phyloP scores from a whole-genome alignment of 35 echinoderm and acorn worm genomes.

The Hemicentrotus pulcherrimus region DNA sequence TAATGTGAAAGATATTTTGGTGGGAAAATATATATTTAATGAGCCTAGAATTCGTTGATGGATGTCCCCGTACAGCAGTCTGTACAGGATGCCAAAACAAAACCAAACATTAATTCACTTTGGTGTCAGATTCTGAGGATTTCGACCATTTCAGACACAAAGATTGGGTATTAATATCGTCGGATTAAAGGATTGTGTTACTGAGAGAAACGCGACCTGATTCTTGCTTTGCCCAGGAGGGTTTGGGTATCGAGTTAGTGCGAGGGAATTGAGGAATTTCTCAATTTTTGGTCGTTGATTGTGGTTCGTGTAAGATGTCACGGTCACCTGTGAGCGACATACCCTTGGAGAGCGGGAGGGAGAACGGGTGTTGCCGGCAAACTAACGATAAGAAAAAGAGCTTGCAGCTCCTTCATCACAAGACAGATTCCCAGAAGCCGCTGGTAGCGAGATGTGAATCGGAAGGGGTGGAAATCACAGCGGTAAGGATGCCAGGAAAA shows the following conservation, averaged over 20 bases:
- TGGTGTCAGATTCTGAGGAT: constrained; percentile 24
- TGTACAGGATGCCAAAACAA: background rate
- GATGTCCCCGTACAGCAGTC: background rate
- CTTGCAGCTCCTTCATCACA: constrained; percentile 39
- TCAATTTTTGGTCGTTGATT: constrained; percentile 21
- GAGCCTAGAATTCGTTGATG: background rate
- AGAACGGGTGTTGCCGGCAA: constrained; percentile 44
- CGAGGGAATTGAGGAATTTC: constrained; percentile 21
- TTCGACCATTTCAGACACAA: background rate
- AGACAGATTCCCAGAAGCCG: constrained; percentile 36
- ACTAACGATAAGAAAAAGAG: constrained; percentile 25
- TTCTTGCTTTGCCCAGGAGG: background rate
- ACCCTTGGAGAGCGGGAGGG: constrained; percentile 42
- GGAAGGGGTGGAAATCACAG: constrained; percentile 43
- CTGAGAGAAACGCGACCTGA: background rate
- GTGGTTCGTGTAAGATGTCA: constrained; percentile 5
- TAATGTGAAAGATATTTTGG: background rate
- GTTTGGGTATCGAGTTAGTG: background rate
- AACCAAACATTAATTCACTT: constrained; percentile 1
- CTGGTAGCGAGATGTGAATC: constrained; percentile 42
- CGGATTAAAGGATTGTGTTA: background rate
- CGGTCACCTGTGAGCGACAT: background rate
- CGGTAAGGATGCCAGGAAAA: constrained; percentile 31
- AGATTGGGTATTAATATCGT: background rate
- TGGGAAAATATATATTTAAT: background rate